Evolutionary conservation across 2,113 vertebrate species (phyloP).

Genomic region (Fregetta grallaria): DNA sequence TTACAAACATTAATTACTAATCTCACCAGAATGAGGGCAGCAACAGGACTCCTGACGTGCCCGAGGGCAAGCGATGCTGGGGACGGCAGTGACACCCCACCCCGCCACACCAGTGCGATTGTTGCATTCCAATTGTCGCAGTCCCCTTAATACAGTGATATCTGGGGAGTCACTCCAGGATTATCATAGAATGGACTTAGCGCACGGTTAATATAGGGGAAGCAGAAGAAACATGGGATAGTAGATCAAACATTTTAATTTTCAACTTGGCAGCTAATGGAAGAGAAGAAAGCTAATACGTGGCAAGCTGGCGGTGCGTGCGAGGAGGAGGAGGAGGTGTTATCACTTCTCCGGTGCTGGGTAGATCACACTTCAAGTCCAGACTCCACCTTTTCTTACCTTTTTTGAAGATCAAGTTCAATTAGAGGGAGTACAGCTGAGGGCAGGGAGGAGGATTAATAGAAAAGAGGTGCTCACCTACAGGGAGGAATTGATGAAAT

Average conservation of each 20-base stretch:
- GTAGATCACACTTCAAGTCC: not conserved
- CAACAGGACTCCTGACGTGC: not conserved
- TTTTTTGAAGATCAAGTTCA: not conserved
- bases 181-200: not conserved
- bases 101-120: rapidly evolving
- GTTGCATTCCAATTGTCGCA: not conserved
- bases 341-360: not conserved
- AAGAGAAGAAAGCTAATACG: not conserved
- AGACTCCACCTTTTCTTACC: not conserved
- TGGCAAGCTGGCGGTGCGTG: not conserved
- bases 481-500: not conserved
- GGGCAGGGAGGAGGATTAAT: not conserved
- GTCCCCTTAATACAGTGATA: not conserved
- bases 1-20: conserved; percentile 31
- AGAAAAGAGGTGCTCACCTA: not conserved
- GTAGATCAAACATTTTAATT: conserved; percentile 9
- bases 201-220: rapidly evolving
- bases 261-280: not conserved
- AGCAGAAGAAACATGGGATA: not conserved
- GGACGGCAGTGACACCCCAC: not conserved
- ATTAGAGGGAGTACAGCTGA: not conserved
- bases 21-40: not conserved
- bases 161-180: not conserved
- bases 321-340: not conserved
- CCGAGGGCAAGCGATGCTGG: not conserved